These are phyloP conservation scores for Rhinella marina DNA, from an alignment of 2,797 vertebrate species.

Conservation along the genomic window DNA sequence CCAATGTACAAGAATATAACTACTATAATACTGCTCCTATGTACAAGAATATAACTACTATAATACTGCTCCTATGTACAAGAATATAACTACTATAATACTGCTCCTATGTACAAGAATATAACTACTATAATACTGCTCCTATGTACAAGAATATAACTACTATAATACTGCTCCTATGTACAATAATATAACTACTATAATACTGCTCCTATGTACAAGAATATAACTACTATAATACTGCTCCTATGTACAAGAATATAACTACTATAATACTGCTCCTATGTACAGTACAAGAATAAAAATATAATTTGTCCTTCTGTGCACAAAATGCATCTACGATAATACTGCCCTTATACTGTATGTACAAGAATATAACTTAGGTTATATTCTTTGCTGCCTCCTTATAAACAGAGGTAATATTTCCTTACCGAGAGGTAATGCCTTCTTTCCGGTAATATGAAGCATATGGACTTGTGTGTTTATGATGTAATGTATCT, in stretches of 20 bases:
- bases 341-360: too few species aligned
- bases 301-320: too few species aligned
- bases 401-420: too few species aligned
- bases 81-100: conserved; percentile 3
- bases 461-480: background rate
- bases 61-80: conserved; percentile 4
- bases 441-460: background rate
- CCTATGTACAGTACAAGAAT: too few species aligned
- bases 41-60: conserved; percentile 9
- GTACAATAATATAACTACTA: background rate
- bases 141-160: background rate
- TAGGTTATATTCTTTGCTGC: too few species aligned
- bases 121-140: conserved; percentile 8
- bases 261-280: background rate
- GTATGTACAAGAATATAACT: too few species aligned
- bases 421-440: background rate
- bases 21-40: background rate
- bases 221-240: too few species aligned
- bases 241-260: too few species aligned
- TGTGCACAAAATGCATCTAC: too few species aligned
- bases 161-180: background rate
- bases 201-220: too few species aligned
- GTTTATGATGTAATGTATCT: conserved; percentile 9
- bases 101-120: background rate
- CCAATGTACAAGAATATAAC: conserved; percentile 4